Evolutionary conservation across 2,113 vertebrate species (phyloP).

Genomic region (Orthonyx spaldingii): DNA sequence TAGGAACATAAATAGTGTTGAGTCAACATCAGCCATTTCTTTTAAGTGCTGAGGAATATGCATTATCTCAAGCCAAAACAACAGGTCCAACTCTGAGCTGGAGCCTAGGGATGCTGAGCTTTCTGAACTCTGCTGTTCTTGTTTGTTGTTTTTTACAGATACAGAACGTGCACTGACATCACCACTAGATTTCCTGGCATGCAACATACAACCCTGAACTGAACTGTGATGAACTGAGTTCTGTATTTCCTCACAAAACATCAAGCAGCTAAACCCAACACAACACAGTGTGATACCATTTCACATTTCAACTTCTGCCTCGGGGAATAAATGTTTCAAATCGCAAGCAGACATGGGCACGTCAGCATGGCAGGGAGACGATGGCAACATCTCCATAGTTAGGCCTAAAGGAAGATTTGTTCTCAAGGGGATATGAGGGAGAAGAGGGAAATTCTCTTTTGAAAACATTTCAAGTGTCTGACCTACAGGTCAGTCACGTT

Average conservation of each 20-base stretch:
- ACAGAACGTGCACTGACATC: neutral
- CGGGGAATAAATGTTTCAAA: neutral
- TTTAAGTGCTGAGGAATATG: neutral
- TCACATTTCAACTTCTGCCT: constrained; percentile 9
- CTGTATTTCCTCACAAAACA: neutral
- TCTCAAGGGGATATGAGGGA: neutral
- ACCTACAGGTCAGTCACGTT: neutral
- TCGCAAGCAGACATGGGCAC: neutral
- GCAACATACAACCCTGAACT: neutral
- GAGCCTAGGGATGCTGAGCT: neutral
- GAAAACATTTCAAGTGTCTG: neutral
- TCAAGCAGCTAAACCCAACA: constrained; percentile 1
- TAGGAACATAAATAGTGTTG: neutral
- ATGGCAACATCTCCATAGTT: neutral
- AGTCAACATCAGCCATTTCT: neutral
- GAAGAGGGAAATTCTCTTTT: neutral
- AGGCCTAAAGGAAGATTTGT: neutral
- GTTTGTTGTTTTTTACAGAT: neutral
- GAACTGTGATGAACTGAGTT: neutral
- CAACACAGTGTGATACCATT: neutral
- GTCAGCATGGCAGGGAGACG: neutral
- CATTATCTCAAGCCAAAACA: neutral
- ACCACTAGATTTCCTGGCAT: neutral
- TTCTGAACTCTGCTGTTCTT: neutral
- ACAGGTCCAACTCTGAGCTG: neutral